Conservation (phyloP, 1,140 invertebrate species). For the Drosophila melanica region DNA sequence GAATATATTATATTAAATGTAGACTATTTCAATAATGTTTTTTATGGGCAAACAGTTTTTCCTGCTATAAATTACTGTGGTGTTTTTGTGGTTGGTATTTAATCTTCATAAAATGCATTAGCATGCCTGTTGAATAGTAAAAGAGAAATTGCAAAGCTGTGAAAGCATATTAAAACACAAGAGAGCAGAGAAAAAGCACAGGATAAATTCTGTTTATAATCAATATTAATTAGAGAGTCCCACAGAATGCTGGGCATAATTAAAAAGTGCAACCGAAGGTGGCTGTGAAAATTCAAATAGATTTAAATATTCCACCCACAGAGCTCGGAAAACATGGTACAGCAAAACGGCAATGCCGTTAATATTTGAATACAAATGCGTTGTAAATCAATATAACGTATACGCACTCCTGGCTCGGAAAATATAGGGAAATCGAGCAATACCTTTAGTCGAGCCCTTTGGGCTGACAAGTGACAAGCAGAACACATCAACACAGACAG, state of each 20-base stretch:
- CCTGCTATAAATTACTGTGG: not conserved
- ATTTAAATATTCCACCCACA: constrained; percentile 35
- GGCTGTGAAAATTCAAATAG: constrained; percentile 32
- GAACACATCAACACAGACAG: not conserved
- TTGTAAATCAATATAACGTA: constrained; percentile 65
- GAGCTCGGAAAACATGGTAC: constrained; percentile 32
- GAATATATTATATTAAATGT: not conserved
- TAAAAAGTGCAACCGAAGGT: constrained; percentile 47
- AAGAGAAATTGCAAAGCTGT: constrained; percentile 19
- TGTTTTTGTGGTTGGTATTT: constrained; percentile 40
- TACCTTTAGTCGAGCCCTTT: constrained; percentile 35
- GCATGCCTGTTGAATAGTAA: constrained; percentile 36
- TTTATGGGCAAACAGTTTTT: not conserved
- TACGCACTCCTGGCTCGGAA: constrained; percentile 20
- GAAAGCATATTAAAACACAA: constrained; percentile 12
- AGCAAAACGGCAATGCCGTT: constrained; percentile 62
- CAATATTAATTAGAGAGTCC: constrained; percentile 68
- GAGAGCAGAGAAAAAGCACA: not conserved
- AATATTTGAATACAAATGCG: constrained; percentile 58
- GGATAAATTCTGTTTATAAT: constrained; percentile 55
- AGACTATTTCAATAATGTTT: not conserved
- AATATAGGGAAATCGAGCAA: constrained; percentile 19
- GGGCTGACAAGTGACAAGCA: constrained; percentile 64
- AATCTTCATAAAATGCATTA: constrained; percentile 74
- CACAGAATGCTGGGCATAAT: constrained; percentile 39